A percentile compares a stretch with the other conserved stretches of the same genome.
Conservation (phyloP, 2,888 invertebrate genomes). For the Drosophila ochracea region DNA sequence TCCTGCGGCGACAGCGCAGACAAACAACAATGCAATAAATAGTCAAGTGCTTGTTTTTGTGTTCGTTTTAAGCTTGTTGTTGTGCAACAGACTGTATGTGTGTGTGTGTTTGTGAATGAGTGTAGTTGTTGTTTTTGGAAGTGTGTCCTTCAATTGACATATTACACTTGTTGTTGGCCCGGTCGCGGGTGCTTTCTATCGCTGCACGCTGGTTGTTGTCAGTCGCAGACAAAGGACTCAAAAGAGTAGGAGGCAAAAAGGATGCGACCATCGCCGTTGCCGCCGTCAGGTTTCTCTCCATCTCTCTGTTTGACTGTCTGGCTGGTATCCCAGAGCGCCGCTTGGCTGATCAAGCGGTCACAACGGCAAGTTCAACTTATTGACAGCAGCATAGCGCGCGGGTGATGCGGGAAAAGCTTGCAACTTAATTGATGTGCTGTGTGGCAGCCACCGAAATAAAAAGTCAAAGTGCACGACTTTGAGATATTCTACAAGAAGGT, state of each 20-base stretch:
- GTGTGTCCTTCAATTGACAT: constrained; percentile 76
- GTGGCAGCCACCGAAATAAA: constrained; percentile 9
- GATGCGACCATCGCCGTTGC: constrained; percentile 5
- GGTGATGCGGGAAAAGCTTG: not conserved
- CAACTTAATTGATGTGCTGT: constrained; percentile 67
- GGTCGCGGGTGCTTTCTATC: constrained; percentile 58
- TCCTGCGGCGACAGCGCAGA: constrained; percentile 70
- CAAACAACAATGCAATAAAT: constrained; percentile 77
- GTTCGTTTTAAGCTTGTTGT: constrained; percentile 15
- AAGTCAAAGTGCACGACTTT: not conserved
- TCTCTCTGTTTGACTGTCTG: constrained; percentile 36
- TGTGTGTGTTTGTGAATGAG: constrained; percentile 3
- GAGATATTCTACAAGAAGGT: not conserved
- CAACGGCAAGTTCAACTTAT: constrained; percentile 64
- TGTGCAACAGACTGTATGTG: constrained; percentile 3
- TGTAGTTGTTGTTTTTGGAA: constrained; percentile 39
- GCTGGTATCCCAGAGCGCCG: constrained; percentile 28
- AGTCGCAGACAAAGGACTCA: constrained; percentile 44
- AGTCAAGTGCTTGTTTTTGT: constrained; percentile 60
- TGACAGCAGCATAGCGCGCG: constrained; percentile 49
- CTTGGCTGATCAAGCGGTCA: constrained; percentile 63
- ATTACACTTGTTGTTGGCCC: constrained; percentile 71
- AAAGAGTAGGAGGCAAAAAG: constrained; percentile 6
- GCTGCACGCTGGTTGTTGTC: constrained; percentile 25
- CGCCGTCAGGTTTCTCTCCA: constrained; percentile 6